Conservation (phyloP, 1,140 invertebrate genomes). For the Trissolcus basalis region DNA sequence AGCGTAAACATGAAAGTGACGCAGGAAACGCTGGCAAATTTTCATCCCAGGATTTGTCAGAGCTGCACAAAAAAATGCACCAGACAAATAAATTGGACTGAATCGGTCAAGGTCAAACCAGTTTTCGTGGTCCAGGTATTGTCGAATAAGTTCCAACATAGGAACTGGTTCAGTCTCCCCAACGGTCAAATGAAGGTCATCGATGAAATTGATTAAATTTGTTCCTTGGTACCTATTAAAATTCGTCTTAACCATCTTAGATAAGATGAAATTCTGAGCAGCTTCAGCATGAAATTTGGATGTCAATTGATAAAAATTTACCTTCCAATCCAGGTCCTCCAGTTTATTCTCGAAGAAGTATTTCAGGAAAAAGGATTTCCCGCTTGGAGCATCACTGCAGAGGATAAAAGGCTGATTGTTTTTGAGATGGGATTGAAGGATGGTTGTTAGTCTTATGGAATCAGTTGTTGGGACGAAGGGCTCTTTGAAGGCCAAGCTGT, state of each 20-base stretch:
- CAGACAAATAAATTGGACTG: conserved; percentile 76
- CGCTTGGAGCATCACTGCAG: conserved; percentile 81
- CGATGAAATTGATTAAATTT: conserved; percentile 81
- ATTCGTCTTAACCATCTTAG: conserved; percentile 79
- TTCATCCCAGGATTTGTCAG: conserved; percentile 72
- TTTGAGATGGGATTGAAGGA: conserved; percentile 74
- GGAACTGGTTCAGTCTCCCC: conserved; percentile 76
- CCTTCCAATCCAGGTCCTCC: conserved; percentile 74
- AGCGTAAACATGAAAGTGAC: conserved; percentile 80
- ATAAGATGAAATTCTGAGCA: conserved; percentile 80
- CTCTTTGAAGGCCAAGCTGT: conserved; percentile 73
- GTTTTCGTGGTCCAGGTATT: conserved; percentile 81
- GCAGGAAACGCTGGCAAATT: conserved; percentile 79
- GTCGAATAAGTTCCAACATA: conserved; percentile 81
- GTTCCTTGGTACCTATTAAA: conserved; percentile 78
- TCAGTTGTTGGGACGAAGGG: conserved; percentile 82
- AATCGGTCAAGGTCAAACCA: conserved; percentile 80
- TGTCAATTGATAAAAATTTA: conserved; percentile 80
- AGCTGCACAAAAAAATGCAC: conserved; percentile 79
- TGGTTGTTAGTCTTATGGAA: conserved; percentile 76
- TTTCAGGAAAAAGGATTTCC: conserved; percentile 81
- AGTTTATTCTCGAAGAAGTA: conserved; percentile 79
- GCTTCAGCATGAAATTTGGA: conserved; percentile 77
- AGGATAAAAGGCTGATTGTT: conserved; percentile 78
- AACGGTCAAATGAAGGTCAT: conserved; percentile 81